phyloP scores from a whole-genome alignment of 1,140 invertebrate genomes.

The Teleopsis dalmanni region DNA sequence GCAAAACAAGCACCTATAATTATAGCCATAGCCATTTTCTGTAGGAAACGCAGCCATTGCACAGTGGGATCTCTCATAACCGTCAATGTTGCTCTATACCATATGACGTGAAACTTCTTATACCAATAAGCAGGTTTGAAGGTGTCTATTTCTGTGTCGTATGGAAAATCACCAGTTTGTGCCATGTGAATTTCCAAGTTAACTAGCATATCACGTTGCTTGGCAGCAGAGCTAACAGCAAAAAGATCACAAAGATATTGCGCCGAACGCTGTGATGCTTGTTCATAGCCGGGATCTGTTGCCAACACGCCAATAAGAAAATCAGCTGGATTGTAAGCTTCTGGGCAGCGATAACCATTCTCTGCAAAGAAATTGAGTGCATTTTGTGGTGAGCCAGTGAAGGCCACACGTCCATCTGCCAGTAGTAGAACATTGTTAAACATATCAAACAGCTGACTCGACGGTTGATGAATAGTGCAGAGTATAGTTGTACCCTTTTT shows the following conservation, averaged over 20 bases:
- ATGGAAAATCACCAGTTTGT: constrained; percentile 42
- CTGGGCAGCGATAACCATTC: constrained; percentile 70
- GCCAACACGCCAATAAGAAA: constrained; percentile 83
- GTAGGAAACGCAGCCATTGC: constrained; percentile 60
- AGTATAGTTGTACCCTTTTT: constrained; percentile 74
- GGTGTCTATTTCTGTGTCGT: constrained; percentile 28
- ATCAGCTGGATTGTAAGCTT: constrained; percentile 87
- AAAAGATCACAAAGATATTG: constrained; percentile 69
- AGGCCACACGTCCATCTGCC: constrained; percentile 84
- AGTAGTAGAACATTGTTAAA: constrained; percentile 82
- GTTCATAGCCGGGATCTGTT: constrained; percentile 66
- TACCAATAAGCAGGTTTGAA: constrained; percentile 54
- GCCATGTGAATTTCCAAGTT: constrained; percentile 58
- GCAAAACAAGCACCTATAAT: constrained; percentile 72
- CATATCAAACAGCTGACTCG: constrained; percentile 81
- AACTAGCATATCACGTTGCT: constrained; percentile 63
- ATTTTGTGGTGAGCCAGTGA: constrained; percentile 64
- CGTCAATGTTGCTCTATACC: constrained; percentile 59
- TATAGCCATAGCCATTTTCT: constrained; percentile 74
- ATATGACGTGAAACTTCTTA: constrained; percentile 60
- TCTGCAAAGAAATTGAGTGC: constrained; percentile 74
- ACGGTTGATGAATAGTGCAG: constrained; percentile 95
- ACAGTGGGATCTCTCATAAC: constrained; percentile 64
- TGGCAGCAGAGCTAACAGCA: constrained; percentile 64
- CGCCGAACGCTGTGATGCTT: constrained; percentile 54